Evolutionary conservation across 2,113 vertebrate species (phyloP).

Genomic region (Eira barbara): DNA sequence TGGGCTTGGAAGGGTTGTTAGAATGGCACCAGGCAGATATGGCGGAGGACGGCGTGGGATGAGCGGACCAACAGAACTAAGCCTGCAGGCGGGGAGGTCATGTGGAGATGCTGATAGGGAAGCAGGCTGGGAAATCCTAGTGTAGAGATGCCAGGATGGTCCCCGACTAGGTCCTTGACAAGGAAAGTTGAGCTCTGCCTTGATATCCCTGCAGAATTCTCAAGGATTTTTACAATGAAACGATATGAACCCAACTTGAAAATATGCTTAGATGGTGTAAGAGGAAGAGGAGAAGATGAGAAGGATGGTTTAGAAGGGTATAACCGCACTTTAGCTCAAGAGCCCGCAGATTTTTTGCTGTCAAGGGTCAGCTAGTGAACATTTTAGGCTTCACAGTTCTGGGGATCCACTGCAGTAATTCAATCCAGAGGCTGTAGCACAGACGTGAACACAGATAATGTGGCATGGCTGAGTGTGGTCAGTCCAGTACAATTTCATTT

Average conservation of each 20-base stretch:
- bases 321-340: accelerated
- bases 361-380: not conserved
- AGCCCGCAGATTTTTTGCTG: not conserved
- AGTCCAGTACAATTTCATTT: not conserved
- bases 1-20: too few species aligned
- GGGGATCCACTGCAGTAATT: accelerated
- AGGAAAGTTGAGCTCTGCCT: accelerated
- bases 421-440: accelerated
- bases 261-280: not conserved
- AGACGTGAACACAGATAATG: accelerated
- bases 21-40: not conserved
- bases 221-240: not conserved
- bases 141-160: accelerated
- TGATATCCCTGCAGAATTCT: accelerated
- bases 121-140: not conserved
- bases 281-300: not conserved
- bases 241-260: not conserved
- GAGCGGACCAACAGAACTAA: accelerated
- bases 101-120: accelerated
- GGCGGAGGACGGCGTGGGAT: accelerated
- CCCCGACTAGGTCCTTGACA: too few species aligned
- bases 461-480: accelerated
- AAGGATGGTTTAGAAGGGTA: not conserved
- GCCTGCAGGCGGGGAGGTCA: not conserved
- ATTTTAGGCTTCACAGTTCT: accelerated